Evolutionary conservation across 2,888 invertebrate species (phyloP), one percentile per base, ranked within the genome.

Genomic region (Beris morrisii): DNA sequence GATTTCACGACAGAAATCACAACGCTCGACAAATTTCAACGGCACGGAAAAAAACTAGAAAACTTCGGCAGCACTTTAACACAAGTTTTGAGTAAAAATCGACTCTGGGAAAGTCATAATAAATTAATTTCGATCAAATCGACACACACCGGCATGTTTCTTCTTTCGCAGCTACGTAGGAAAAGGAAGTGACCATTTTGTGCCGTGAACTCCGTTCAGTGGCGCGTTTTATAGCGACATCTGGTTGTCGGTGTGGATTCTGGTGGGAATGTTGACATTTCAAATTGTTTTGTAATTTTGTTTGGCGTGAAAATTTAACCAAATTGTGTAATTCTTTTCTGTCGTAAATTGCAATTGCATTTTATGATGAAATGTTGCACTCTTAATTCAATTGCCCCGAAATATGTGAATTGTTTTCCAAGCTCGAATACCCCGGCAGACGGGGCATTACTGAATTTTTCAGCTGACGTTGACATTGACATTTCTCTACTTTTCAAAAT

Each of bases 71-170:
- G 13, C 55, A 56, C 46, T 55, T 50, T 43, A 54, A 52, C 31
- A 50, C 22, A 61, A 46, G 6, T 61, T 65, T 65, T 30, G 5
- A n/a, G n/a, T 11, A 48, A 46, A 38, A 50, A 43, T 11, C n/a
- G 13, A 38, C 3, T 13, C 66, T 44, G 44, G 44, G 30, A 64
- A 15, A 9, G 32, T 3, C 12, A 38, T 46, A 65, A 68, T 52
- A 30, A 32, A 12, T 30, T 32, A 56, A 22, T 56, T 56, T 48
- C 28, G n/a, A 13, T n/a, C 22, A 65, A 48, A 32, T 43, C 53
- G 45, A 54, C 75, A 80, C 80, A 75, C 79, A 81, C 81, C 79
- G 81, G 81, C 81, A 81, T 81, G 78, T 78, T 79, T 76, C 75
- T 78, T 78, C 76, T 78, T 76, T 78, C 75, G 76, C 78, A 76